These are phyloP conservation scores for Drosophila vallismaia DNA, from an alignment of 2,888 invertebrate species.

Conservation along the genomic window DNA sequence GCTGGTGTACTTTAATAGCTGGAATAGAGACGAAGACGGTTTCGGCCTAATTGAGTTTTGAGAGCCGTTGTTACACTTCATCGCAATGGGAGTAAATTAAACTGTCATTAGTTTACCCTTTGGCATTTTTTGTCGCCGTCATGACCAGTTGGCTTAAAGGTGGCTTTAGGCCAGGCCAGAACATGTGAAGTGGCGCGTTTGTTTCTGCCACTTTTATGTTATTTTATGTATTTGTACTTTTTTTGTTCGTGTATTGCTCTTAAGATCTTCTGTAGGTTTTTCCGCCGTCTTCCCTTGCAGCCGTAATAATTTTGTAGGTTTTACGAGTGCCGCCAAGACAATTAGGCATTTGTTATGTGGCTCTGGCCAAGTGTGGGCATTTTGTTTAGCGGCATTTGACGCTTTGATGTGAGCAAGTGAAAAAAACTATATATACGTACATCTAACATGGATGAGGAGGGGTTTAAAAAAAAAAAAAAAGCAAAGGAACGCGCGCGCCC, in stretches of 20 bases:
- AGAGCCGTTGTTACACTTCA: constrained; percentile 75
- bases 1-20: constrained; percentile 12
- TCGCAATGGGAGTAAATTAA: constrained; percentile 82
- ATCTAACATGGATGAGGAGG: constrained; percentile 19
- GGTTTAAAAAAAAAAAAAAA: constrained; percentile 6
- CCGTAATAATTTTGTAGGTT: constrained; percentile 76
- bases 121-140: constrained; percentile 67
- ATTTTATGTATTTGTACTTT: constrained; percentile 27
- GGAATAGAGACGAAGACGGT: constrained; percentile 22
- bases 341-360: constrained; percentile 74
- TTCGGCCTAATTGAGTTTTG: constrained; percentile 70
- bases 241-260: constrained; percentile 22
- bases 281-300: constrained; percentile 48
- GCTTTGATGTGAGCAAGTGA: constrained; percentile 73
- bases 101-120: constrained; percentile 83
- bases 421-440: constrained; percentile 37
- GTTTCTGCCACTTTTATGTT: constrained; percentile 35
- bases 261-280: constrained; percentile 17
- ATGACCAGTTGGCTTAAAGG: constrained; percentile 20
- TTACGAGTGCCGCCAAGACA: constrained; percentile 78
- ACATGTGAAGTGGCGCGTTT: constrained; percentile 75
- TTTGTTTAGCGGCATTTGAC: constrained; percentile 72
- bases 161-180: constrained; percentile 47
- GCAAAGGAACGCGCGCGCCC: constrained; percentile 57
- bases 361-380: constrained; percentile 71